Percentiles rank a stretch among this genome's conserved stretches.
phyloP scores from a whole-genome alignment of 2,797 vertebrate species.

The Artibeus jamaicensis region DNA sequence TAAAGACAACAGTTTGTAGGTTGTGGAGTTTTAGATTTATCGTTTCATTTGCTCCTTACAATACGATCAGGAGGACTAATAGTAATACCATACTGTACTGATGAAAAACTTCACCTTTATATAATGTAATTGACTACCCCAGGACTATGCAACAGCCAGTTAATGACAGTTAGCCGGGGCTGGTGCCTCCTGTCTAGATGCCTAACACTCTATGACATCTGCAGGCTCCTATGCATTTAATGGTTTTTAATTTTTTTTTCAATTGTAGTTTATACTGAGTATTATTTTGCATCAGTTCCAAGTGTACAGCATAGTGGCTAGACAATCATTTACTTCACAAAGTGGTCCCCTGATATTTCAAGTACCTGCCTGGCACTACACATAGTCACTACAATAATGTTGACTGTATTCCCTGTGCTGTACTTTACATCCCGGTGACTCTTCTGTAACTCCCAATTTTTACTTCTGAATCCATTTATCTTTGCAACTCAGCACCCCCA shows the following conservation, averaged over 20 bases:
- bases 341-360: not conserved
- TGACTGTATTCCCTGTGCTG: not conserved
- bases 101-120: not conserved
- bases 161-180: not conserved
- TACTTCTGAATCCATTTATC: not conserved
- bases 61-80: not conserved
- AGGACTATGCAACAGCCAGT: not conserved
- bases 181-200: not conserved
- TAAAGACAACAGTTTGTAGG: not conserved
- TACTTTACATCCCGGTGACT: not conserved
- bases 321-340: not conserved
- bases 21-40: not conserved
- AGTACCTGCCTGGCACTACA: not conserved
- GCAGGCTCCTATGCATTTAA: not conserved
- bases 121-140: not conserved
- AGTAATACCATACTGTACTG: not conserved
- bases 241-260: not conserved
- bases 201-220: not conserved
- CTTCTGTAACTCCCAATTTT: not conserved
- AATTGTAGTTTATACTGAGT: not conserved
- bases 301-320: not conserved
- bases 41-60: not conserved
- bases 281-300: not conserved
- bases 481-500: not conserved
- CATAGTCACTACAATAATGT: not conserved